phyloP scores from a whole-genome alignment of 1,140 invertebrate species.

The Diorhabda carinulata region DNA sequence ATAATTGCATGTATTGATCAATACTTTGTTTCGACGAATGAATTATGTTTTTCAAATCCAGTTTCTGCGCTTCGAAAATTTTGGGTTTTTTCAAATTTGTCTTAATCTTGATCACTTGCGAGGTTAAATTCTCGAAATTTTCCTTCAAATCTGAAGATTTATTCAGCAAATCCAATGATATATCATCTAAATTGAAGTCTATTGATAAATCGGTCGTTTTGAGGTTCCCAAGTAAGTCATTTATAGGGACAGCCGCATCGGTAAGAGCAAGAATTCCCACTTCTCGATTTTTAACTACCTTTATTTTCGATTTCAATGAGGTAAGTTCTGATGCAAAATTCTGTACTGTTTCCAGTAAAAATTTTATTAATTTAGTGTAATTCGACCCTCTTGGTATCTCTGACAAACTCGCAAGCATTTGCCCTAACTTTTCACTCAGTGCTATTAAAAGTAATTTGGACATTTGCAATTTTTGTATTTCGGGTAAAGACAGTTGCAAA shows the following conservation, averaged over 20 bases:
- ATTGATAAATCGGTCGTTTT: background rate
- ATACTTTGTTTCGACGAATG: conserved; percentile 15
- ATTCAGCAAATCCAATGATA: background rate
- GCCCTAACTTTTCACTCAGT: conserved; percentile 18
- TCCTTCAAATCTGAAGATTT: conserved; percentile 13
- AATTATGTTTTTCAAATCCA: conserved; percentile 15
- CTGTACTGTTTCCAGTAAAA: background rate
- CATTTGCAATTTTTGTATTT: conserved; percentile 10
- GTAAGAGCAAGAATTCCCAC: background rate
- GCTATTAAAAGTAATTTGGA: conserved; percentile 17
- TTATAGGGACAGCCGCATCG: background rate
- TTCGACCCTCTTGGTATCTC: background rate
- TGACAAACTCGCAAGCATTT: conserved; percentile 15
- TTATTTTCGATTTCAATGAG: background rate
- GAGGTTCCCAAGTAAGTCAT: background rate
- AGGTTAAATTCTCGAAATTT: conserved; percentile 21
- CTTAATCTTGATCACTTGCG: conserved; percentile 16
- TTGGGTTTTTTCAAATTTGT: conserved; percentile 19
- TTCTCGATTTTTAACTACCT: background rate
- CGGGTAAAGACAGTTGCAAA: conserved; percentile 5
- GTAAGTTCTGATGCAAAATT: background rate
- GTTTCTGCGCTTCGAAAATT: conserved; percentile 9
- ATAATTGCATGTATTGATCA: background rate
- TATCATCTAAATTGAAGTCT: background rate
- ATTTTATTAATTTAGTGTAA: background rate